Evolutionary conservation across 1,140 invertebrate genomes (phyloP).

Genomic region (Chrysomallon squamiferum): DNA sequence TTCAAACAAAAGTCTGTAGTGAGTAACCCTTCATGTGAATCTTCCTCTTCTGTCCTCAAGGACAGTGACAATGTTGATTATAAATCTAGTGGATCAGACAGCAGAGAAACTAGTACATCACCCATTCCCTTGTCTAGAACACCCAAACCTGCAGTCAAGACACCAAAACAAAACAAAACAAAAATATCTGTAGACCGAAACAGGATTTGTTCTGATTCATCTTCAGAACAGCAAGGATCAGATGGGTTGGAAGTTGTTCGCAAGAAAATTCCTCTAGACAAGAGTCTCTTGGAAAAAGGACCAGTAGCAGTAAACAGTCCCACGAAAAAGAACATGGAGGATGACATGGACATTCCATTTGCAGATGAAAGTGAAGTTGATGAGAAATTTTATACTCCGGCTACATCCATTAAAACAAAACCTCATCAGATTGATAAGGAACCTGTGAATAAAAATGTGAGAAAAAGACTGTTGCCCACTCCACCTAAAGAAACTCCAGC

Average conservation of each 20-base stretch:
- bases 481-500: conserved; percentile 24
- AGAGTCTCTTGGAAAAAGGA: conserved; percentile 14
- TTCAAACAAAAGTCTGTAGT: conserved; percentile 4
- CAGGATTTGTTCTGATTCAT: conserved; percentile 19
- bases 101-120: not conserved
- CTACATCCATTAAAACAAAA: conserved; percentile 38
- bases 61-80: not conserved
- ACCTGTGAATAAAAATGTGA: conserved; percentile 17
- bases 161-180: conserved; percentile 6
- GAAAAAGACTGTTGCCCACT: conserved; percentile 42
- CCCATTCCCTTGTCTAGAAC: not conserved
- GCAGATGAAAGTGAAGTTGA: conserved; percentile 56
- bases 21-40: not conserved
- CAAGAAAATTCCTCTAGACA: conserved; percentile 43
- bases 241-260: conserved; percentile 13
- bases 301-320: not conserved
- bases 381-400: conserved; percentile 50
- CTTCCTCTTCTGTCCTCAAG: not conserved
- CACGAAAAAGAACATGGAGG: conserved; percentile 21
- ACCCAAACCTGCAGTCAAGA: not conserved
- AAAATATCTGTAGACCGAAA: conserved; percentile 20
- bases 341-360: conserved; percentile 56
- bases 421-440: conserved; percentile 14
- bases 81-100: not conserved
- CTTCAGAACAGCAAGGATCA: conserved; percentile 19